These are phyloP conservation scores for Hypsibius dujardini DNA, from an alignment of 1,140 invertebrate genomes.

Conservation along the genomic window DNA sequence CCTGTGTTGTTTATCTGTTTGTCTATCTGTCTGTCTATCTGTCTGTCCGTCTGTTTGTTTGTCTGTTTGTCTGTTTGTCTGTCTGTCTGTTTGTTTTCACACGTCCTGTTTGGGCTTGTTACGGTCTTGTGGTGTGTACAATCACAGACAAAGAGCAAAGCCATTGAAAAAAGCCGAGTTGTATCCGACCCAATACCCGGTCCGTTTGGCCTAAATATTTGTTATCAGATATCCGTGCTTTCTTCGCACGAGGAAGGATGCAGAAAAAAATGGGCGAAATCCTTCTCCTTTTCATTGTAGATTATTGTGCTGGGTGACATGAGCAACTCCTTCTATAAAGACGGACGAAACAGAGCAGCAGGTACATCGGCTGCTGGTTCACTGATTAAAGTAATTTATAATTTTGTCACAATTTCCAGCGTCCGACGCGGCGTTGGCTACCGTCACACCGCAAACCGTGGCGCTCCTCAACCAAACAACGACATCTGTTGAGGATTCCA, in stretches of 20 bases:
- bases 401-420: background rate
- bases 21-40: no score
- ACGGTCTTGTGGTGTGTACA: background rate
- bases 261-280: background rate
- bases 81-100: no score
- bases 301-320: conserved; percentile 14
- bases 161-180: background rate
- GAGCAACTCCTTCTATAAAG: conserved; percentile 2
- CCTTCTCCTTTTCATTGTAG: background rate
- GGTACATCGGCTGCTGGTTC: background rate
- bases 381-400: background rate
- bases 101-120: background rate
- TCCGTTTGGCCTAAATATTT: no score
- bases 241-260: background rate
- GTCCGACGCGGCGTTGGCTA: no score
- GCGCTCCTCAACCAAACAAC: background rate
- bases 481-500: background rate
- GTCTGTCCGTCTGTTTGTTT: no score
- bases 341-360: background rate
- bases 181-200: no score
- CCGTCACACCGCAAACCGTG: no score
- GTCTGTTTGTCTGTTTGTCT: no score
- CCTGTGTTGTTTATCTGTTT: no score
- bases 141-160: background rate
- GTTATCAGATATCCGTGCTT: no score